Conservation (phyloP, 2,888 invertebrate genomes). For the Acanthacorydalis orientalis region DNA sequence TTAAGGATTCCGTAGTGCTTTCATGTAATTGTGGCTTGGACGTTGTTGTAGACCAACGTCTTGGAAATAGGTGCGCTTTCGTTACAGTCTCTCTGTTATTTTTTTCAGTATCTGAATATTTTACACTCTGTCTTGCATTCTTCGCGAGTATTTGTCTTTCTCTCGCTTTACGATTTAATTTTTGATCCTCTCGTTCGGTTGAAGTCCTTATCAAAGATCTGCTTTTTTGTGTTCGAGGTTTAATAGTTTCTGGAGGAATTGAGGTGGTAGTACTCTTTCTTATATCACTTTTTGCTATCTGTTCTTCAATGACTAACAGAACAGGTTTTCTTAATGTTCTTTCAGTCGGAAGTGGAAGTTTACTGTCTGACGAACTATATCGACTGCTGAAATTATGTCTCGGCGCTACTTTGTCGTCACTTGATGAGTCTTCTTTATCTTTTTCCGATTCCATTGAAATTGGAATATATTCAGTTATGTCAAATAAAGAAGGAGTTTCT, state of each 20-base stretch:
- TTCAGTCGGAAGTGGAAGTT: slow-evolving; percentile 1
- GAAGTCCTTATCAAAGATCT: neutral
- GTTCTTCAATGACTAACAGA: slow-evolving; percentile 4
- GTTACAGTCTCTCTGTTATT: no score
- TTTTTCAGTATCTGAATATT: no score
- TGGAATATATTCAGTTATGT: neutral
- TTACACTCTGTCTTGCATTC: no score
- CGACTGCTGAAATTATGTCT: slow-evolving; percentile 16
- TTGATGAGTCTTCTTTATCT: neutral
- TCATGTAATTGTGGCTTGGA: no score
- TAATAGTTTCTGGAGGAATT: neutral
- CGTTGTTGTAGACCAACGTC: no score
- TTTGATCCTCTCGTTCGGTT: no score
- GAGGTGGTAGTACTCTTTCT: neutral
- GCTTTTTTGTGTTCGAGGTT: neutral
- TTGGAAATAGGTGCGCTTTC: no score
- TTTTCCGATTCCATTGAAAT: neutral
- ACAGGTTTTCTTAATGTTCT: slow-evolving; percentile 3
- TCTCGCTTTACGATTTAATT: no score
- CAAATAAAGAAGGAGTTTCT: neutral
- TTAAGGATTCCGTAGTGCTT: no score
- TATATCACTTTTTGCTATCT: neutral
- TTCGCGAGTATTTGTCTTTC: no score
- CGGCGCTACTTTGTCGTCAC: neutral
- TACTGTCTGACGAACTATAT: slow-evolving; percentile 13